These are phyloP conservation scores for Lamellibrachia satsuma DNA, from an alignment of 2,888 invertebrate genomes.

Conservation along the genomic window DNA sequence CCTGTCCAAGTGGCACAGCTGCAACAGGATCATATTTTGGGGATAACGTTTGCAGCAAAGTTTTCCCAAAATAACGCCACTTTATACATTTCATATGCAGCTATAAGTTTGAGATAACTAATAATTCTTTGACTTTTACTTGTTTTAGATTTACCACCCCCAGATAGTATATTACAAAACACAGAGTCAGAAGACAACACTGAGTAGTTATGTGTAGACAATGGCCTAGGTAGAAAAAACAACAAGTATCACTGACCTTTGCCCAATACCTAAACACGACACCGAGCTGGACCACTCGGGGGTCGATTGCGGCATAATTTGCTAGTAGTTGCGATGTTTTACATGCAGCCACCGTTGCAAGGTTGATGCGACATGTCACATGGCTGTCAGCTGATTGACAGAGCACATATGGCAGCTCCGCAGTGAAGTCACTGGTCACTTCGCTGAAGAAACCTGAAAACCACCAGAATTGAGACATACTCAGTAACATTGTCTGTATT, in stretches of 20 bases:
- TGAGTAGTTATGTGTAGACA: no score
- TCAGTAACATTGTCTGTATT: not conserved
- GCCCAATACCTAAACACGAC: constrained; percentile 66
- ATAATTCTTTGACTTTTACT: not conserved
- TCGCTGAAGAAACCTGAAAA: constrained; percentile 40
- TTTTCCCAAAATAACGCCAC: not conserved
- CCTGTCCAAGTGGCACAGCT: constrained; percentile 67
- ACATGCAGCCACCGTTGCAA: constrained; percentile 64
- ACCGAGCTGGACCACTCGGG: constrained; percentile 66
- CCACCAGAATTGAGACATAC: not conserved
- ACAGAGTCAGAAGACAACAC: not conserved
- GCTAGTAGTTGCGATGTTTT: constrained; percentile 69
- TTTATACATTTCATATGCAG: not conserved
- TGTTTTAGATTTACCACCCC: not conserved
- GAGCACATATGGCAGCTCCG: constrained; percentile 62
- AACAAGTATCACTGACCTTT: constrained; percentile 54
- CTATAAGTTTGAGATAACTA: not conserved
- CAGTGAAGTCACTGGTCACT: constrained; percentile 61
- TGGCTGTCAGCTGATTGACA: constrained; percentile 37
- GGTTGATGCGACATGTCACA: constrained; percentile 57
- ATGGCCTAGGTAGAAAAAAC: not conserved
- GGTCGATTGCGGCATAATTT: constrained; percentile 68
- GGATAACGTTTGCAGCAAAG: not conserved
- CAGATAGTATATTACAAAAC: not conserved
- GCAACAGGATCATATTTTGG: constrained; percentile 31